Conservation (phyloP, 2,888 invertebrate genomes). For the Phragmatobia fuliginosa region DNA sequence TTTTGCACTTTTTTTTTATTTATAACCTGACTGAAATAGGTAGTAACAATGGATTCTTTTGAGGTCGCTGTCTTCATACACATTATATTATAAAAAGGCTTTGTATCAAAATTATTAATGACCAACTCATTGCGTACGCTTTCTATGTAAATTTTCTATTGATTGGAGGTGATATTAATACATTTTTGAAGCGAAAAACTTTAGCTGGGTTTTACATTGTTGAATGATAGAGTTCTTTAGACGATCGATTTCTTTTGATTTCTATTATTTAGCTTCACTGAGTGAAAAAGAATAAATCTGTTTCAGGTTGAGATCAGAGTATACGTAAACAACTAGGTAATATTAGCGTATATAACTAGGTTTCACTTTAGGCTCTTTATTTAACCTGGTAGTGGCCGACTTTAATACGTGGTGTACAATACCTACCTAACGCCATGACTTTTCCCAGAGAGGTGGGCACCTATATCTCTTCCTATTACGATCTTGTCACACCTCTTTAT, state of each 20-base stretch:
- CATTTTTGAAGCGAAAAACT: not conserved
- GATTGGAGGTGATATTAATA: not conserved
- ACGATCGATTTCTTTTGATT: not conserved
- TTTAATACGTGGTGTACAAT: no score
- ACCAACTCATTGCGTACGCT: conserved; percentile 16
- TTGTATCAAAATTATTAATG: conserved; percentile 32
- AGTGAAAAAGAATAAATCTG: not conserved
- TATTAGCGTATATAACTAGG: no score
- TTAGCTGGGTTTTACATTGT: not conserved
- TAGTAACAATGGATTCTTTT: conserved; percentile 30
- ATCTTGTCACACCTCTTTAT: no score
- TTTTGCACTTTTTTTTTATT: conserved; percentile 7
- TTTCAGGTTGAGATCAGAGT: no score
- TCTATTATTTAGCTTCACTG: not conserved
- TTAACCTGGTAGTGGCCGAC: no score
- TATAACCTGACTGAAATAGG: no score
- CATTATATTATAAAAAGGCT: conserved; percentile 20
- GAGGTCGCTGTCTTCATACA: conserved; percentile 19
- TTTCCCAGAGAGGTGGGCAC: no score
- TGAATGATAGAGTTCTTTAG: not conserved
- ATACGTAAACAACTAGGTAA: no score
- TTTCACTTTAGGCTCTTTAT: no score
- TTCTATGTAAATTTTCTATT: not conserved
- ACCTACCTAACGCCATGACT: no score
- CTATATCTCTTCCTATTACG: no score